A percentile compares a stretch with the other conserved stretches of the same genome.
These are phyloP conservation scores for Brachycybe producta DNA, from an alignment of 2,888 invertebrate species.

Conservation along the genomic window DNA sequence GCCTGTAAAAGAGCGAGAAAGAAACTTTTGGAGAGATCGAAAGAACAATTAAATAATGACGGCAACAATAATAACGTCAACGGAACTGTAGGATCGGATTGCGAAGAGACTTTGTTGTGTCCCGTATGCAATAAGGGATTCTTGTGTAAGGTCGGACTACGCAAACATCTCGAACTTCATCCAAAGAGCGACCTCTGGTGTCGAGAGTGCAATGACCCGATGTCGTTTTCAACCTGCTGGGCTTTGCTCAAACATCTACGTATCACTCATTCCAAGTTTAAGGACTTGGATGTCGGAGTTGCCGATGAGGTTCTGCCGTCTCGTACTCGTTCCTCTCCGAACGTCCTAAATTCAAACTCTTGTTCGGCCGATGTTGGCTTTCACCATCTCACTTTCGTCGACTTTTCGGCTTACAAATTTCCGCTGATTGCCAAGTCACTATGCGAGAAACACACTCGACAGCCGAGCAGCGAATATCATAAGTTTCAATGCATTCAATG, in stretches of 20 bases:
- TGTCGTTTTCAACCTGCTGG: conserved; percentile 52
- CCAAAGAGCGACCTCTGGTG: conserved; percentile 55
- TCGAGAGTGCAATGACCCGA: conserved; percentile 51
- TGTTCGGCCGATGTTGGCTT: conserved; percentile 25
- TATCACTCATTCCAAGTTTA: conserved; percentile 41
- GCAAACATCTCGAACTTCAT: conserved; percentile 54
- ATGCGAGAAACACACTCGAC: conserved; percentile 47
- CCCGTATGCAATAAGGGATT: conserved; percentile 53
- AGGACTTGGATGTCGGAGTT: neutral
- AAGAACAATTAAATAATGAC: too few relatives aligned
- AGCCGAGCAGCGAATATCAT: conserved; percentile 29
- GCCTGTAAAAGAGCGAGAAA: too few relatives aligned
- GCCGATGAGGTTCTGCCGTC: neutral
- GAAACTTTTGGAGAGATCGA: too few relatives aligned
- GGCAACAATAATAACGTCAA: neutral
- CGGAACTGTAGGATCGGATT: neutral
- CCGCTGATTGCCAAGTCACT: conserved; percentile 60
- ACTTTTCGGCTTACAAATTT: conserved; percentile 66
- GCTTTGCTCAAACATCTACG: conserved; percentile 56
- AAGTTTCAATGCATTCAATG: conserved; percentile 32
- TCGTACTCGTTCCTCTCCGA: neutral
- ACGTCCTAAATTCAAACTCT: neutral
- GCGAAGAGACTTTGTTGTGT: conserved; percentile 35
- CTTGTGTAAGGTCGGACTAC: conserved; percentile 43
- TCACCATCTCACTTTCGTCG: conserved; percentile 55